Percentiles rank a stretch among this genome's conserved stretches.
These are phyloP conservation scores for Myotis myotis DNA, from an alignment of 2,797 vertebrate species.

Conservation along the genomic window DNA sequence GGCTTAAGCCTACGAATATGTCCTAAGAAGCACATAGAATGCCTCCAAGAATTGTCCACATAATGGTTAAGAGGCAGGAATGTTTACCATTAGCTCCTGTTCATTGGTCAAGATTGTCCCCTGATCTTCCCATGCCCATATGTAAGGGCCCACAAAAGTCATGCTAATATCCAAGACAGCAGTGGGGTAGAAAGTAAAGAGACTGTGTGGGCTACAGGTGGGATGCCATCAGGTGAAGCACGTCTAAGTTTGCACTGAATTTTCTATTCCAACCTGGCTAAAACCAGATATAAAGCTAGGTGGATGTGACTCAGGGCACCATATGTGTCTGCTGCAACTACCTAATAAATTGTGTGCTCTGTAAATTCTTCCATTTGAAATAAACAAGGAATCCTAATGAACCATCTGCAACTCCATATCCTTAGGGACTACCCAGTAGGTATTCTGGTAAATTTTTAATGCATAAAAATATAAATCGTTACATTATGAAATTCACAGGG, in stretches of 20 bases:
- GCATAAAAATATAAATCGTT: slow-evolving; percentile 48
- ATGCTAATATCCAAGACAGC: background rate
- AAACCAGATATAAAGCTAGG: slow-evolving; percentile 31
- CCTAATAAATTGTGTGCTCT: slow-evolving; percentile 72
- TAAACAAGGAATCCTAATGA: slow-evolving; percentile 69
- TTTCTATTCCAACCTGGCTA: slow-evolving; percentile 23
- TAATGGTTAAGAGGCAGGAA: background rate
- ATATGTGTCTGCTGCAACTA: slow-evolving; percentile 57
- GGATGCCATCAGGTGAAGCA: background rate
- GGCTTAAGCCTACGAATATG: background rate
- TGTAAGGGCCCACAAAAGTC: background rate
- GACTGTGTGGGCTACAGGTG: background rate
- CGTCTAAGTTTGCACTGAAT: background rate
- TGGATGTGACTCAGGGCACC: slow-evolving; percentile 41
- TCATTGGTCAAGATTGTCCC: background rate
- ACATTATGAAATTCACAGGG: slow-evolving; percentile 48
- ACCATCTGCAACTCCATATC: slow-evolving; percentile 64
- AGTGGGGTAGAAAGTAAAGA: background rate
- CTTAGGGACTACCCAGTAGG: slow-evolving; percentile 36
- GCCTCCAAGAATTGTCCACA: background rate
- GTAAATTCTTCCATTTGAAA: slow-evolving; percentile 73
- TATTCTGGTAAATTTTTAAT: slow-evolving; percentile 48
- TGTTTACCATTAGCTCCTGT: background rate
- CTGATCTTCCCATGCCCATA: background rate
- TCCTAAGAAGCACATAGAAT: background rate